Evolutionary conservation across 2,113 vertebrate genomes (phyloP).

Genomic region (Danionella cerebrum): DNA sequence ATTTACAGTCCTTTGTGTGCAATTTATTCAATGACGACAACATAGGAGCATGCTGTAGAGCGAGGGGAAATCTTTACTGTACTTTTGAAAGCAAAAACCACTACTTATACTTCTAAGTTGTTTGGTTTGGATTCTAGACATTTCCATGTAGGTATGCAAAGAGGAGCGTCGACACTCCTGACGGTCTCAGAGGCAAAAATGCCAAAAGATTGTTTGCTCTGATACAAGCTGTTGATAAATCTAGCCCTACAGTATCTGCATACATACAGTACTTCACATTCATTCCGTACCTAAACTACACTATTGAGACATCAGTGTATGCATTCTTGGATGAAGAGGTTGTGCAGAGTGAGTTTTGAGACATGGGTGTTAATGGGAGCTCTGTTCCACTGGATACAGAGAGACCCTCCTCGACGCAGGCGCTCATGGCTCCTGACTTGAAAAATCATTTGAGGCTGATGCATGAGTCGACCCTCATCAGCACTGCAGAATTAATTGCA

Average conservation of each 20-base stretch:
- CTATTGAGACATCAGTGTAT: neutral
- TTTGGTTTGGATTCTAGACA: no score
- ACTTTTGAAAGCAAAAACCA: no score
- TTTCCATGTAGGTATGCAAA: no score
- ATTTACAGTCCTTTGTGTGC: no score
- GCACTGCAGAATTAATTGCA: constrained; percentile 57
- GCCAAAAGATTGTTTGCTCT: no score
- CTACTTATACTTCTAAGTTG: no score
- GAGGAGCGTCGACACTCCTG: no score
- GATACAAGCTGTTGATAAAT: no score
- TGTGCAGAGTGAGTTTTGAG: neutral
- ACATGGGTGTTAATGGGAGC: neutral
- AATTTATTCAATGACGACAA: no score
- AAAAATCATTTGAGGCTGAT: neutral
- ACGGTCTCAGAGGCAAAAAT: no score
- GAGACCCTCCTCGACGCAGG: neutral
- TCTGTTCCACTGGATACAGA: neutral
- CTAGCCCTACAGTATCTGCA: neutral
- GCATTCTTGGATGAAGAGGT: constrained; percentile 45
- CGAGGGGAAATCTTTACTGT: no score
- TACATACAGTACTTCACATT: neutral
- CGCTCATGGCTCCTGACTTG: neutral
- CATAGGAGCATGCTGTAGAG: no score
- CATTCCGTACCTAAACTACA: neutral
- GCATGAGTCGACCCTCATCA: constrained; percentile 36